Evolutionary conservation across 2,797 vertebrate species (phyloP).

Genomic region (Orientallactaga sibirica): DNA sequence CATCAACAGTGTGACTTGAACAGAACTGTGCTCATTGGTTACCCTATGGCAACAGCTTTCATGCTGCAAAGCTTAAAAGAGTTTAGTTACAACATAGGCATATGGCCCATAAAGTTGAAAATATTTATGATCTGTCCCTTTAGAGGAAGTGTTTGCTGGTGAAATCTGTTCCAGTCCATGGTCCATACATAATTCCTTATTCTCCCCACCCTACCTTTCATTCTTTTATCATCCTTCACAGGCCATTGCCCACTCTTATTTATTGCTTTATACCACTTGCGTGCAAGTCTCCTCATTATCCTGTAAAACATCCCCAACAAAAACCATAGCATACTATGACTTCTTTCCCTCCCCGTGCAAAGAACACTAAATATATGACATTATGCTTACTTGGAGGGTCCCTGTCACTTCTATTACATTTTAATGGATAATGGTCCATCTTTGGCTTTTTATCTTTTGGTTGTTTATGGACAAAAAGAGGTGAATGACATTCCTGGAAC

Average conservation of each 20-base stretch:
- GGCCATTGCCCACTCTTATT: background rate
- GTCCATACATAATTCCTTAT: background rate
- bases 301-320: background rate
- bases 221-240: background rate
- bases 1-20: background rate
- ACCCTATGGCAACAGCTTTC: background rate
- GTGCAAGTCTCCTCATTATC: background rate
- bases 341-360: too few relatives aligned
- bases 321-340: background rate
- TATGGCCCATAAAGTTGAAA: background rate
- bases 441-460: background rate
- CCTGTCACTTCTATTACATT: background rate
- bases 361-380: background rate
- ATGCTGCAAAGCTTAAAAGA: background rate
- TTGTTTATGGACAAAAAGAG: background rate
- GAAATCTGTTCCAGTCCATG: background rate
- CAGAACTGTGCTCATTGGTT: background rate
- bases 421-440: background rate
- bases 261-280: conserved; percentile 46
- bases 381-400: background rate
- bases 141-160: background rate
- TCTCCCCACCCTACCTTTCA: background rate
- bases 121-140: background rate
- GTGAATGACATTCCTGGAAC: background rate
- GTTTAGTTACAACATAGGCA: background rate